Evolutionary conservation across 2,113 vertebrate genomes (phyloP).

Genomic region (Hirundichthys speculiger): DNA sequence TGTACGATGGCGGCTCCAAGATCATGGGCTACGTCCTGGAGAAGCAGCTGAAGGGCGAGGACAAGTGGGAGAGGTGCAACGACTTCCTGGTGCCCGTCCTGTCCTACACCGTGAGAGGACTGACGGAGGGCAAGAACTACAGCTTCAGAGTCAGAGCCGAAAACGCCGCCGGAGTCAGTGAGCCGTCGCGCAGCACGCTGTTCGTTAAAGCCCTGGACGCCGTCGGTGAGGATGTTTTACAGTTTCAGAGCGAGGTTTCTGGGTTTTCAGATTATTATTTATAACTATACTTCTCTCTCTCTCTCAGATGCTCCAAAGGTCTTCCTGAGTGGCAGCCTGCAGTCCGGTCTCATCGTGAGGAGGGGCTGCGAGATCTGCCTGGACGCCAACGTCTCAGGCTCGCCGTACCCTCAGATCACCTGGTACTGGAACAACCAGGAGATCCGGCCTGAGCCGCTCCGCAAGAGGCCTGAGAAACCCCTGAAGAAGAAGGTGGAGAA

Average conservation of each 20-base stretch:
- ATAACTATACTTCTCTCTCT: background rate
- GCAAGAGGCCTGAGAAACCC: conserved; percentile 83
- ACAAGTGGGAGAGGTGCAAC: conserved; percentile 93
- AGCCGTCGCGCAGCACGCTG: conserved; percentile 89
- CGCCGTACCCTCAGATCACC: conserved; percentile 92
- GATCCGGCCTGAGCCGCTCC: conserved; percentile 88
- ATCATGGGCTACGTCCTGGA: conserved; percentile 98
- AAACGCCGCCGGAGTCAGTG: conserved; percentile 92
- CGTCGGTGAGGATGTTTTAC: conserved; percentile 78
- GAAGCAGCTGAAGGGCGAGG: conserved; percentile 89
- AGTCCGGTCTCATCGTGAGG: conserved; percentile 88
- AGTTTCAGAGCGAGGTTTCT: background rate
- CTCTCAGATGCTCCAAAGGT: conserved; percentile 91
- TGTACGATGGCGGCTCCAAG: conserved; percentile 94
- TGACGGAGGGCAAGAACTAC: conserved; percentile 90
- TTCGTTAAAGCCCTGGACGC: conserved; percentile 89
- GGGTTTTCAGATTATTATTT: too few species aligned
- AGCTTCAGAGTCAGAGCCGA: conserved; percentile 92
- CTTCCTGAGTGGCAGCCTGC: conserved; percentile 89
- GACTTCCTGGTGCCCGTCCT: conserved; percentile 93
- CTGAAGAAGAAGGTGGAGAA: conserved; percentile 84
- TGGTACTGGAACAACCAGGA: conserved; percentile 91
- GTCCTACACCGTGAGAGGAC: conserved; percentile 91
- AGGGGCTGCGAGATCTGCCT: conserved; percentile 89
- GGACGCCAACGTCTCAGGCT: conserved; percentile 91